Evolutionary conservation across 2,797 vertebrate genomes (phyloP).

Genomic region (Valencia hispanica): DNA sequence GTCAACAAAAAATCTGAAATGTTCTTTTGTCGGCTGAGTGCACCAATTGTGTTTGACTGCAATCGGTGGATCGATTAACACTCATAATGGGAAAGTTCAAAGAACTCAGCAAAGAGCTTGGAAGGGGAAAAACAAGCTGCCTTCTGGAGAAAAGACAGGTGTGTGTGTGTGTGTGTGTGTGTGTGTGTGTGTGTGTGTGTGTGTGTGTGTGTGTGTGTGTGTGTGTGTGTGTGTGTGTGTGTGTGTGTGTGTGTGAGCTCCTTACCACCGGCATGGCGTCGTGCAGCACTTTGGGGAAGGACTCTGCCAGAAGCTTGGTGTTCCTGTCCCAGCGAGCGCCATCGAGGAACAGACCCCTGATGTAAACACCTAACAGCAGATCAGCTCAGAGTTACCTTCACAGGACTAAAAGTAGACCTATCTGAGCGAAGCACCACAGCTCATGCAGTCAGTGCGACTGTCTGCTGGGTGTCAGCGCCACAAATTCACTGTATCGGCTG

Average conservation of each 20-base stretch:
- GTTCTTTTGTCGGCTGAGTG: too few species aligned
- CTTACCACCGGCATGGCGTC: slow-evolving; percentile 87
- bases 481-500: slow-evolving; percentile 38
- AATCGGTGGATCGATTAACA: too few species aligned
- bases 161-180: too few species aligned
- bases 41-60: too few species aligned
- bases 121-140: too few species aligned
- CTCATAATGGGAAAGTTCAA: too few species aligned
- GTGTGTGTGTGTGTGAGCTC: background rate
- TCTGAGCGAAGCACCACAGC: background rate
- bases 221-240: background rate
- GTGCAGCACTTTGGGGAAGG: slow-evolving; percentile 88
- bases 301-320: slow-evolving; percentile 85
- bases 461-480: slow-evolving; percentile 11
- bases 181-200: too few species aligned
- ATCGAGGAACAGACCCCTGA: slow-evolving; percentile 87
- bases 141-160: too few species aligned
- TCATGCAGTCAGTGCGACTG: background rate
- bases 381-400: background rate
- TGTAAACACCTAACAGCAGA: slow-evolving; percentile 82
- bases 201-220: too few species aligned
- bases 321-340: slow-evolving; percentile 90
- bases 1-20: background rate
- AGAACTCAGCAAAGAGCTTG: too few species aligned
- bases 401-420: background rate